These are phyloP conservation scores for Eulemur rubriventer DNA, from an alignment of 2,797 vertebrate genomes.

Conservation along the genomic window DNA sequence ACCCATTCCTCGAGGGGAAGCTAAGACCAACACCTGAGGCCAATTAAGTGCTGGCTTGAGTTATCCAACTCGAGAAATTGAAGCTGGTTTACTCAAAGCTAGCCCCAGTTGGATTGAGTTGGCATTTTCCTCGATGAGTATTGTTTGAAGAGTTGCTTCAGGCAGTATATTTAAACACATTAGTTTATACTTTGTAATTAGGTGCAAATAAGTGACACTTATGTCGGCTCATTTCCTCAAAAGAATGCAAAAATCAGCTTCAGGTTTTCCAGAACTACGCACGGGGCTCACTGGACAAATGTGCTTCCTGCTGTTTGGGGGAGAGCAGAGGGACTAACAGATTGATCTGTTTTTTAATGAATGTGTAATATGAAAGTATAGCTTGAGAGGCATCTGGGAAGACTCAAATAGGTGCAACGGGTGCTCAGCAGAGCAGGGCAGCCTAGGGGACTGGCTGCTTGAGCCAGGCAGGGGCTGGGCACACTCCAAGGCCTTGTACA, in stretches of 20 bases:
- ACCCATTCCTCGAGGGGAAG: not conserved
- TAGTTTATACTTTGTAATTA: not conserved
- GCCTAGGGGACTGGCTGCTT: fast-evolving
- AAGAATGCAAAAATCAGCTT: fast-evolving
- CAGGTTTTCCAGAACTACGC: too few species aligned
- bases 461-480: not conserved
- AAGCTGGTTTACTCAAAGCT: not conserved
- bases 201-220: not conserved
- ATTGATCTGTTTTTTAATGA: not conserved
- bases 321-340: too few species aligned
- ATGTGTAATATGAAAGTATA: not conserved
- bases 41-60: not conserved
- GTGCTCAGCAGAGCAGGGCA: not conserved
- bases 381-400: not conserved
- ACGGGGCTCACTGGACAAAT: too few species aligned
- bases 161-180: not conserved
- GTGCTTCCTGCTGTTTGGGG: not conserved
- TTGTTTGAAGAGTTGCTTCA: not conserved
- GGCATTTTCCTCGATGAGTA: not conserved
- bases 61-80: not conserved
- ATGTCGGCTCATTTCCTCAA: not conserved
- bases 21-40: not conserved
- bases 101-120: not conserved
- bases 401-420: not conserved
- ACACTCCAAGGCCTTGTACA: fast-evolving